Base-by-base conservation (phyloP, 2,797 vertebrate genomes). In the Buphagus erythrorhynchus region DNA sequence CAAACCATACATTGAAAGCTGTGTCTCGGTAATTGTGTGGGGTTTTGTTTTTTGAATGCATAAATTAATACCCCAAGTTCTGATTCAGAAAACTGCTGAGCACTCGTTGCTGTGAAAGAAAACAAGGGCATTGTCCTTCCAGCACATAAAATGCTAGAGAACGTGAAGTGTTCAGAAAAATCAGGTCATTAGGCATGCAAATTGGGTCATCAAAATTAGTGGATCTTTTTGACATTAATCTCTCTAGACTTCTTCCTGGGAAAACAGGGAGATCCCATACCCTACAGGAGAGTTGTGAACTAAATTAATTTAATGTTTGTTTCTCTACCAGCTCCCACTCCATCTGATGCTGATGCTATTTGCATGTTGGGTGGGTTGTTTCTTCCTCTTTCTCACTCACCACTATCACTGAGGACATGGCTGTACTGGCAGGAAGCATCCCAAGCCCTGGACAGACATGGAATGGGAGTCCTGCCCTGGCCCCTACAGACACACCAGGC, bases 251-350 rank as follows among this genome's bases (percentile, higher is more conserved):
- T 96, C 92, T 96, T 94, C 87, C 92, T n/a, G 84, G 91, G 95
- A 96, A 95, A 97, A 95, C 88, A 96, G 93, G 95, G 95, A 96
- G 92, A 96, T 96, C 93, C 95, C 95, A 95, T 93, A 95, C 96
- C 95, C 95, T 95, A 96, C 95, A 97, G 95, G 95, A 96, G 93
- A 97, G 90, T 95, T 96, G 95, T 96, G 96, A 97, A 96, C 96
- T 95, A 97, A 96, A 96, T 97, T 97, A 96, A 95, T 97, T 97
- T 94, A 91, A 96, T 96, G 95, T 97, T 97, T 97, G 88, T 97
- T 97, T 96, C 90, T 88, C 65, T 59, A 88, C 18, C 36, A 94
- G 76, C 91, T 96, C 95, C 94, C 87, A 1, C 86, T 94, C 84
- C 85, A 85, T 87, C 65, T 88, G 90, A 97, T 95, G 91, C 92